Evolutionary conservation across 2,888 invertebrate species (phyloP).

Genomic region (Heteropelma amictum): DNA sequence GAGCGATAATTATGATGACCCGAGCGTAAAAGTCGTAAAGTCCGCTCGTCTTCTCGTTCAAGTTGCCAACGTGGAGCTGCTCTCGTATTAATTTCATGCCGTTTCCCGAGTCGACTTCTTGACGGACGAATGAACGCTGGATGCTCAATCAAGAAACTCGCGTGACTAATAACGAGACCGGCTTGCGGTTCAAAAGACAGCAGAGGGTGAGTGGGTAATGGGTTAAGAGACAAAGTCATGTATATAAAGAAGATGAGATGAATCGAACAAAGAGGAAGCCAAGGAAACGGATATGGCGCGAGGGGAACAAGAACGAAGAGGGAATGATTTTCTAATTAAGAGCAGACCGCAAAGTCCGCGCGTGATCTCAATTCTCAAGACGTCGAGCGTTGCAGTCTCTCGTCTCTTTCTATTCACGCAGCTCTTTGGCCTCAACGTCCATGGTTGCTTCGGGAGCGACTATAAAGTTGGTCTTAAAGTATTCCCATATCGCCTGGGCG

Average conservation of each 20-base stretch:
- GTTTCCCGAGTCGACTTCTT: slow-evolving; percentile 13
- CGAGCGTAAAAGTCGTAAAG: neutral
- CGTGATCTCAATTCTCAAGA: slow-evolving; percentile 64
- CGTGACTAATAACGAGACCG: slow-evolving; percentile 39
- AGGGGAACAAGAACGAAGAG: slow-evolving; percentile 3
- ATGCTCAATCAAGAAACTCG: slow-evolving; percentile 31
- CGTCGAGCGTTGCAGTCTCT: slow-evolving; percentile 32
- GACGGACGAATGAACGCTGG: slow-evolving; percentile 19
- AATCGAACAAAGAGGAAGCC: slow-evolving; percentile 16
- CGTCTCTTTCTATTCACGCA: slow-evolving; percentile 11
- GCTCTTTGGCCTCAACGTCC: slow-evolving; percentile 13
- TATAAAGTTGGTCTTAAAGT: slow-evolving; percentile 76
- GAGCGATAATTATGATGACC: neutral
- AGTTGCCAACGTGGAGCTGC: slow-evolving; percentile 6
- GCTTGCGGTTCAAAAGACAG: neutral
- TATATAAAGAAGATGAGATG: neutral
- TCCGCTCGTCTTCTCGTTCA: neutral
- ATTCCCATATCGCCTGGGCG: slow-evolving; percentile 74
- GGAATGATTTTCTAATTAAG: slow-evolving; percentile 54
- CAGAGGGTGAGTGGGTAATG: neutral
- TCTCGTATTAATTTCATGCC: slow-evolving; percentile 8
- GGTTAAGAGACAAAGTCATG: neutral
- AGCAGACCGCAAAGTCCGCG: slow-evolving; percentile 40
- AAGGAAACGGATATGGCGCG: too few relatives aligned
- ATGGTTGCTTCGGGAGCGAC: slow-evolving; percentile 56